Evolutionary conservation across 2,888 invertebrate genomes (phyloP), one percentile per base, ranked within the genome.

Genomic region (Autographa gamma): DNA sequence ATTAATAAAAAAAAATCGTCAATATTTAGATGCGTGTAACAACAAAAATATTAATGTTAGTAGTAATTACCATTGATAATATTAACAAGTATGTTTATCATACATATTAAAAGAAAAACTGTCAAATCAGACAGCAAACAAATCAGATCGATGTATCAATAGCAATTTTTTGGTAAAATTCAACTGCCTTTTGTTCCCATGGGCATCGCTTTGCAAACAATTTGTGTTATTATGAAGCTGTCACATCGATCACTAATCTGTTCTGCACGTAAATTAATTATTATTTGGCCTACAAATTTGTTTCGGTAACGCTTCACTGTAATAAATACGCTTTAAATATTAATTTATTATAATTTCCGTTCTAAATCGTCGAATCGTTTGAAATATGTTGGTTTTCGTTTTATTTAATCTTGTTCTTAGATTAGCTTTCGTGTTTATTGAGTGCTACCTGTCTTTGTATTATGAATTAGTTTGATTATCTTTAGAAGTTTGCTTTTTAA

Each of bases 221-320:
- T 48, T n/a, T 48, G 48, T n/a, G 48, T 48, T 48, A n/a, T n/a
- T 13, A 56, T 13, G 54, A 25, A 25, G 54, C 54, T 56, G 54
- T 25, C 19, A 56, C 54, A 56, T 25, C 25, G 54, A 56, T 56
- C 54, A 56, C 13, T 5, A 25, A 56, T 56, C 54, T 25, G 54
- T 56, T 56, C 54, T 56, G 54, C 54, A 56, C 54, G 54, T 56
- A 56, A 56, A 56, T 25, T 19, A 25, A 56, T 56, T 11, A 48
- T 48, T 13, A 56, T 25, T 56, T 25, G 54, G 54, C 54, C 54
- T 56, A 56, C 48, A 56, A 56, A 56, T 56, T 56, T 19, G 54
- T 56, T 56, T 25, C 54, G 9, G 19, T 56, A 19, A 56, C 25
- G 54, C 54, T 56, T 56, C 25, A 13, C 25, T 56, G 54, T 38